A percentile compares a stretch with the other conserved stretches of the same genome.
phyloP scores from a whole-genome alignment of 2,888 invertebrate species.

The Orthosia cruda region DNA sequence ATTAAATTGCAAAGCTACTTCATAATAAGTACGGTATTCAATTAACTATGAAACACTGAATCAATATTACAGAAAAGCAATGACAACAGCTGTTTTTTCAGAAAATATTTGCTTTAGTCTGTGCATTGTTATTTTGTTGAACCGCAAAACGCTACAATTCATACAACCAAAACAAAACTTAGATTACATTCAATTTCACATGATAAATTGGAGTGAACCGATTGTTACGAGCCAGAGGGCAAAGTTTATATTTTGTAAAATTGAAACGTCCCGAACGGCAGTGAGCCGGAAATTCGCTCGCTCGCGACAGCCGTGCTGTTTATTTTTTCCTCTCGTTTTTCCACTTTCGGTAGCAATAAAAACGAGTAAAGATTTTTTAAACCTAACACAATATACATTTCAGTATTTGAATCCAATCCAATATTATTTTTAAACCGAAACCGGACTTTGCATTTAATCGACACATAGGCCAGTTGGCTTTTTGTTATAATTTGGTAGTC shows the following conservation, averaged over 20 bases:
- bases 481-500: constrained; percentile 5
- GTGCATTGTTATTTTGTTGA: constrained; percentile 2
- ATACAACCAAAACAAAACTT: constrained; percentile 55
- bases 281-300: constrained; percentile 84
- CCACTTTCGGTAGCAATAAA: constrained; percentile 82
- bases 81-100: not conserved
- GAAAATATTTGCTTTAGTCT: not conserved
- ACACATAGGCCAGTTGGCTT: not conserved
- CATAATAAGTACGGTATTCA: not conserved
- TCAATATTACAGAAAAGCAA: not conserved
- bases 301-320: constrained; percentile 78
- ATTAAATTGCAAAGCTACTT: constrained; percentile 21
- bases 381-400: constrained; percentile 72
- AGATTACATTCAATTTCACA: constrained; percentile 67
- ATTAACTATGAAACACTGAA: not conserved
- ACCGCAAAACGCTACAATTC: constrained; percentile 27
- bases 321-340: constrained; percentile 81
- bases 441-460: constrained; percentile 6
- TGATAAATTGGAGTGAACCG: constrained; percentile 73
- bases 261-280: constrained; percentile 84
- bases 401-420: constrained; percentile 38
- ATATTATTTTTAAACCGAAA: constrained; percentile 40
- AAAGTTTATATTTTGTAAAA: constrained; percentile 84
- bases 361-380: constrained; percentile 74
- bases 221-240: constrained; percentile 75